Evolutionary conservation across 2,797 vertebrate genomes (phyloP), one percentile per base, ranked within the genome.

Genomic region (Hydrophis major): DNA sequence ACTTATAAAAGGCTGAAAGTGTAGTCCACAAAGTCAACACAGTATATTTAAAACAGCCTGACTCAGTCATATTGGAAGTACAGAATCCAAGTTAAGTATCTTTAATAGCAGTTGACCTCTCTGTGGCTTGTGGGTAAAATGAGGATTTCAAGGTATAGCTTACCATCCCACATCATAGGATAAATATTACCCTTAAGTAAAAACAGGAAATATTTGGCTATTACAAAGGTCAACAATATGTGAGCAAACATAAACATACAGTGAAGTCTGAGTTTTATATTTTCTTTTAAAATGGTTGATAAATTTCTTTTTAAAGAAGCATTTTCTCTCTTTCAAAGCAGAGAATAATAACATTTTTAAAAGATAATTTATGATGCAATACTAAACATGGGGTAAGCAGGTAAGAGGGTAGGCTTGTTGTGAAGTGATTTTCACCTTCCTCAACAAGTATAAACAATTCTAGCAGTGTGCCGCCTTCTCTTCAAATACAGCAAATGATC

Each of bases 91-190:
- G 83, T 60, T 92, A 90, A 32, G 95, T 57, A 91, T 93, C 92
- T 91, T 87, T 87, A 22, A 27, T 86, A 89, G 50, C 66, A 95
- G 89, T 2, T 47, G 86, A 6, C 94, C 83, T 57, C 92, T 59
- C 53, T 96, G 95, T 89, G 94, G 94, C 95, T 97, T 96, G 92
- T 66, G 91, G 93, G 94, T 92, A 94, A 93, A 90, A 93, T 88
- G 60, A 91, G 6, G 90, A 3, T 25, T 94, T 95, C 1, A 0
- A 63, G 69, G 88, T 95, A 91, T 96, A 88, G 90, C 93, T 86
- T 91, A 91, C 91, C 83, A 50, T 27, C 20, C 96, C 95, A 96
- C 93, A 96, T 94, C 93, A 96, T 78, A 97, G 86, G 53, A 61
- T 78, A 93, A 91, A 95, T 8, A 3, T 90, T 94, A 88, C 63